These are phyloP conservation scores for Tautogolabrus adspersus DNA, from an alignment of 2,113 vertebrate genomes.

Conservation along the genomic window DNA sequence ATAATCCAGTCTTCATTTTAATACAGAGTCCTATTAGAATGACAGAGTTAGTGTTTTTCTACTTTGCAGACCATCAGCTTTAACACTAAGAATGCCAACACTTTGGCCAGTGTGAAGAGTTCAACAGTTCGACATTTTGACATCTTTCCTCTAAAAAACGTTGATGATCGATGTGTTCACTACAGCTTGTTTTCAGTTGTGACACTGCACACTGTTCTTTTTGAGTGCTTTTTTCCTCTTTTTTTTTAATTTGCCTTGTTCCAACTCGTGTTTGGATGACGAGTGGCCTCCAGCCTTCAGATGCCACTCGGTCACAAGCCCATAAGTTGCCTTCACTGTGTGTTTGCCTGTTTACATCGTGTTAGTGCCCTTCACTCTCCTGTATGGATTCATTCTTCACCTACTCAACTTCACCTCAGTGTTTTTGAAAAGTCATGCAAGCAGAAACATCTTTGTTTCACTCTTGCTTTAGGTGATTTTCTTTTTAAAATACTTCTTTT, in stretches of 20 bases:
- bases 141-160: neutral
- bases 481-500: neutral
- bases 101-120: constrained; percentile 1
- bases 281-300: constrained; percentile 49
- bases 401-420: constrained; percentile 13
- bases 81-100: neutral
- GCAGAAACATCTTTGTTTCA: neutral
- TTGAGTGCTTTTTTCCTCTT: neutral
- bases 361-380: constrained; percentile 47
- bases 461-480: neutral
- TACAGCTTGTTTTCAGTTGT: constrained; percentile 1
- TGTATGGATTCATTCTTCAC: neutral
- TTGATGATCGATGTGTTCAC: constrained; percentile 1
- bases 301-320: constrained; percentile 24
- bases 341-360: constrained; percentile 15
- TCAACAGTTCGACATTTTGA: constrained; percentile 8
- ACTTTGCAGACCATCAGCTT: neutral
- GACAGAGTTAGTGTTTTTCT: neutral
- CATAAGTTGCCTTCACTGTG: constrained; percentile 52
- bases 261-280: constrained; percentile 41
- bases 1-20: no score
- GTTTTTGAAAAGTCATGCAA: neutral
- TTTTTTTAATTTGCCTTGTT: constrained; percentile 57
- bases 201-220: constrained; percentile 6
- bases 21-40: no score